Evolutionary conservation across 2,797 vertebrate genomes (phyloP), one percentile per base, ranked within the genome.

Genomic region (Sebastes hopkinsi): DNA sequence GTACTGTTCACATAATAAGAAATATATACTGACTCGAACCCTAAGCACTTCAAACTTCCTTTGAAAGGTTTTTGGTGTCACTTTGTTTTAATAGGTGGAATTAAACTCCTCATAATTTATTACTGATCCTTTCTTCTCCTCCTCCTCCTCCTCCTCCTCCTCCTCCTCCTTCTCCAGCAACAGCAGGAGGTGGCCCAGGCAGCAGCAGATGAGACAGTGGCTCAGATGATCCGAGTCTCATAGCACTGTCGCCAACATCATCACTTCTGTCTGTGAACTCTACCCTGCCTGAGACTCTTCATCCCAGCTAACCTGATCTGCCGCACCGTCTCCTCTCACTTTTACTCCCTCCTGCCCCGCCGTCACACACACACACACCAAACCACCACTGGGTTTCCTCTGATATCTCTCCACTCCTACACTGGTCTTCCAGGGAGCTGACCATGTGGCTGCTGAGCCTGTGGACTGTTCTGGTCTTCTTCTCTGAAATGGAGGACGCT

Each of bases 181-280:
- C 81, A 94, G 25, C 95, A 98, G 95, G 97, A 99, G 65, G 94
- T 95, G 16, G 84, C 90, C 87, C 97, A 98, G 92, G 88, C 93
- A 56, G 96, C 94, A 68, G 95, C 95, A 54, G 98, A 99, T 67
- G 98, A 99, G 88, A 96, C 96, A 0, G 97, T 99, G 95, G 97
- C 97, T 91, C 97, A 98, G 94, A 98, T 99, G 95, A 98, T 99
- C 93, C 93, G 97, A 77, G 97, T 98, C 77, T 98, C 97, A 42
- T 98, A 98, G 96, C 96, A 85, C 65, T 76, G 75, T 81, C 75
- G 38, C 18, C 38, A 61, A 34, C 65, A 56, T 66, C 72, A 13
- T 29, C 70, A 50, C 71, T 30, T 75, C 79, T 71, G 16, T 69
- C 84, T 73, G 72, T 75, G 77, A 82, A 87, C 79, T 87, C 69